Evolutionary conservation across 2,797 vertebrate species (phyloP), one percentile per base, ranked within the genome.

Genomic region (Pogoniulus pusillus): DNA sequence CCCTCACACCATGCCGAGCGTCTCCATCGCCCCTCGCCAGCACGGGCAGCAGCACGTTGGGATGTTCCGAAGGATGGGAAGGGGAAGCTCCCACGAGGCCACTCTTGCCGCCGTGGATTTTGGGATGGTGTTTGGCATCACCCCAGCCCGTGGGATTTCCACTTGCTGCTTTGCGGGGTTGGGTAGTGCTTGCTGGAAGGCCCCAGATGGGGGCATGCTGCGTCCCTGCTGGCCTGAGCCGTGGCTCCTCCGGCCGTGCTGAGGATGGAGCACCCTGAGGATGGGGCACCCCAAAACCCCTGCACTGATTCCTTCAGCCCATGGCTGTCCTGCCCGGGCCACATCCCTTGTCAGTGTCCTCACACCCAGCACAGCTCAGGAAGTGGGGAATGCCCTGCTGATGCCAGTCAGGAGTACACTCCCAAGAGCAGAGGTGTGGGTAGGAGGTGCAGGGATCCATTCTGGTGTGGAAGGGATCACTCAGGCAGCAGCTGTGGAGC

Each of bases 281-380:
- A 60, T 17, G 58, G 45, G 70, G 64, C 2, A 3, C 4, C 62
- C 43, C 4, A 3, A 26, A 23, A 24, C 7, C 45, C 82, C 37
- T 1, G 0, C 0, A 2, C n/a, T 30, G 63, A 20, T 14, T 20
- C 12, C 23, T 17, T 17, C 2, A 5, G 14, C 54, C 64, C 1
- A 3, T 0, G 2, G 29, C 26, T 4, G 2, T 34, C 18, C 24
- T 13, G 29, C 8, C 37, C 16, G 1, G 6, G 12, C 9, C 12
- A 11, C 1, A 5, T 47, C 64, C 58, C 57, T 27, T 10, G 26
- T 22, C 1, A 3, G 26, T 0, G 2, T 76, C 49, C 54, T 39
- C 0, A 1, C 12, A 10, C 18, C 35, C 34, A 6, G 15, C 0
- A 0, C 0, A 2, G 68, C 30, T 29, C 1, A 2, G 62, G 49